Evolutionary conservation across 2,113 vertebrate species (phyloP), one percentile per base, ranked within the genome.

Genomic region (Percopsis transmontana): DNA sequence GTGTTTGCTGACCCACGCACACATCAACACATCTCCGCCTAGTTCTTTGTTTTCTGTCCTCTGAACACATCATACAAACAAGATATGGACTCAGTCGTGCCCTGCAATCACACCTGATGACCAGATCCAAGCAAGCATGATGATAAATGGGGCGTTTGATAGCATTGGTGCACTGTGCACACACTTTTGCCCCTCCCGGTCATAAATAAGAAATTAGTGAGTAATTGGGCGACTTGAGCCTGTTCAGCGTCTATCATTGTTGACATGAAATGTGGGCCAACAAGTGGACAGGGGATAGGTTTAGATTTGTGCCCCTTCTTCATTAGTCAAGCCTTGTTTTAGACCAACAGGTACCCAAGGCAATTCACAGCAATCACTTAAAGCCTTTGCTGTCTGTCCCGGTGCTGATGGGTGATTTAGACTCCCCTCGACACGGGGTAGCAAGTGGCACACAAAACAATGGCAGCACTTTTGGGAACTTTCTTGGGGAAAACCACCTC

Each of bases 91-190:
- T 83, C 72, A 47, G 61, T 24, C 70, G 11, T 5, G 15, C 52
- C 67, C 63, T 73, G 79, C 82, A 78, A 79, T 85, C 83, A 54
- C 51, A 73, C 58, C 78, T 24, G 42, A 33, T 44, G 50, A 19
- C 27, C 40, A 62, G 47, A 70, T 73, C 79, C 75, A 72, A 84
- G 65, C 70, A 80, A 79, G 85, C 66, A 80, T 69, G 80, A 80
- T 48, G 51, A 40, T 39, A 66, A 55, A 63, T n/a, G 23, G 54
- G 38, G 38, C 24, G 41, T 33, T 41, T 62, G 44, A 53, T 33
- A 4, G 5, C 27, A 7, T 6, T 33, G 5, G 8, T 33, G n/a
- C 27, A 33, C 27, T 33, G 27, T 33, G 27, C 27, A 7, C 27
- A 33, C n/a, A n/a, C n/a, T n/a, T n/a, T n/a, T n/a, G n/a, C n/a